Base-by-base conservation (phyloP, 64 coral and sea anemone genomes). In the Pocillopora damicornis region DNA sequence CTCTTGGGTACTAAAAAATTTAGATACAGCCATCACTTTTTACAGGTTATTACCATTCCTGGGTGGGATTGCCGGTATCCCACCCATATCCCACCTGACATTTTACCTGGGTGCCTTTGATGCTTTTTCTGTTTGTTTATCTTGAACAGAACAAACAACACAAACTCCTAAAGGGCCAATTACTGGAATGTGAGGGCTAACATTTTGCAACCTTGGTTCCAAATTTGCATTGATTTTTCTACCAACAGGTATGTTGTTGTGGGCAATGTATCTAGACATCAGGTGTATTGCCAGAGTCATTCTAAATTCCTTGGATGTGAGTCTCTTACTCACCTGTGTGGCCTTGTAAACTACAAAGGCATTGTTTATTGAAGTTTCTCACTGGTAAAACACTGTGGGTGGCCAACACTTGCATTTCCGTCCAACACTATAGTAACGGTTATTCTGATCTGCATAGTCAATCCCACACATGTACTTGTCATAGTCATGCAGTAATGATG, bases 401-500 rank as follows among this genome's bases (percentile, higher is more conserved):
- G 72, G 72, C 72, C 72, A 74, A 74, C 72, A 30, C 23, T 74
- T 74, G 14, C 72, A 30, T 74, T 74, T 25, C 23, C 23, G 14
- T 25, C 72, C 72, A 30, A 74, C 58, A 79, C 77, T 79, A 23
- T 61, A 79, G 56, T 79, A 79, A 22, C 58, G 23, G 77, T 79
- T 79, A 51, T 79, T 61, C n/a, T 79, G 23, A 11, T 79, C 58
- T 61, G 58, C 58, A 22, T 23, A 34, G 58, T 79, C 58, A 79
- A 61, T 60, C 7, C 77, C 59, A 79, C 77, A 79, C 77, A 79
- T 79, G 74, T 79, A 79, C 20, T 79, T 79, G 58, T 79, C 62
- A 14, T 79, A 79, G 77, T 79, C 77, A 57, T 79, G 60, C 2
- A 60, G 59, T 34, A 61, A 2, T 61, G 77, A 26, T 79, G 77